Conservation (phyloP, 2,113 vertebrate species). For the Ophthalmolycus amberensis region DNA sequence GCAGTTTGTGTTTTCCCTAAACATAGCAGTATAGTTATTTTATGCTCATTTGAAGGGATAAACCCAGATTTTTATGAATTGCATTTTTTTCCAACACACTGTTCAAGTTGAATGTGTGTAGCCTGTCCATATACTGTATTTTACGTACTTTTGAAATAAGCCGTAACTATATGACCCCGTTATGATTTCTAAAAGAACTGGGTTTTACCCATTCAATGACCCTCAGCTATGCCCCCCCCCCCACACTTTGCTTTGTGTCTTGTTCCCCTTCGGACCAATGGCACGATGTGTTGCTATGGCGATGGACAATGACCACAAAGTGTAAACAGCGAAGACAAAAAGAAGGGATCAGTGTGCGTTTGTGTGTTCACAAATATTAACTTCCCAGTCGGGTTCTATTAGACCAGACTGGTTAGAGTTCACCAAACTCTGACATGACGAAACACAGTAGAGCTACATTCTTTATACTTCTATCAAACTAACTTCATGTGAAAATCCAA, state of each 20-base stretch:
- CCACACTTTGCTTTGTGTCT: conserved; percentile 34
- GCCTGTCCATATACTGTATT: not conserved
- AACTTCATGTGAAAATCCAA: not conserved
- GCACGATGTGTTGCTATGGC: conserved; percentile 75
- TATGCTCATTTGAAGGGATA: too few species aligned
- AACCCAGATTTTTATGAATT: too few species aligned
- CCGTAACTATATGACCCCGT: not conserved
- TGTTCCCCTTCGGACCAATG: conserved; percentile 54
- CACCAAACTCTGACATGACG: not conserved
- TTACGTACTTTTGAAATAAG: not conserved
- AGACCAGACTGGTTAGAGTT: conserved; percentile 49
- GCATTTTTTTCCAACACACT: too few species aligned
- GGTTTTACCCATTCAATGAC: conserved; percentile 5
- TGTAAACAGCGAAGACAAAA: conserved; percentile 68
- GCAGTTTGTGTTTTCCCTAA: not conserved
- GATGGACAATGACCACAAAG: conserved; percentile 72
- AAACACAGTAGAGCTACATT: not conserved
- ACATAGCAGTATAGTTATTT: too few species aligned
- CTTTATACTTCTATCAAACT: too few species aligned
- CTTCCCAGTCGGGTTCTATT: conserved; percentile 35
- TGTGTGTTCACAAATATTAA: conserved; percentile 63
- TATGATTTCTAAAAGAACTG: not conserved
- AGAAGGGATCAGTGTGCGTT: conserved; percentile 47
- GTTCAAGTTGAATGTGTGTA: not conserved
- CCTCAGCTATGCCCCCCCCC: not conserved